Conservation (phyloP, 2,888 invertebrate species). For the Drosophila anomalata region DNA sequence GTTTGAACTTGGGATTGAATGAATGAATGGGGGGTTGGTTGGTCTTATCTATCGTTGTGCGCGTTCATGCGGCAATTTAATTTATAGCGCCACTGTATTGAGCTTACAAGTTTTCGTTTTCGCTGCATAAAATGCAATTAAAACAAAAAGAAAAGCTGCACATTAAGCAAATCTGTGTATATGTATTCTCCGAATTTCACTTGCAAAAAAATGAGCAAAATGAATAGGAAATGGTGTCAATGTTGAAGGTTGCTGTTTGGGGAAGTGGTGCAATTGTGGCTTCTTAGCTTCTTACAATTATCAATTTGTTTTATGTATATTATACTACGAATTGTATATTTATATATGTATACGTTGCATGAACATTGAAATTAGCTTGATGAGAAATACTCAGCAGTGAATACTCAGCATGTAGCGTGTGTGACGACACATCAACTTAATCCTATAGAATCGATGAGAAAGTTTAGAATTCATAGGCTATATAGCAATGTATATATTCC, state of each 20-base stretch:
- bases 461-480: constrained; percentile 36
- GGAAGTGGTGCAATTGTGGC: constrained; percentile 13
- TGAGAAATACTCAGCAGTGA: constrained; percentile 29
- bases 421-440: constrained; percentile 8
- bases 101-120: constrained; percentile 35
- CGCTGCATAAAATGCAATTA: constrained; percentile 36
- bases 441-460: constrained; percentile 25
- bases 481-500: constrained; percentile 15
- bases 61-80: constrained; percentile 8
- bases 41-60: constrained; percentile 14
- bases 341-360: constrained; percentile 47
- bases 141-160: constrained; percentile 46
- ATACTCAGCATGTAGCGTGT: constrained; percentile 8
- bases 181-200: constrained; percentile 10
- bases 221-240: constrained; percentile 64
- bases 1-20: constrained; percentile 41
- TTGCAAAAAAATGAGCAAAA: constrained; percentile 36
- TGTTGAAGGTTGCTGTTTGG: constrained; percentile 45
- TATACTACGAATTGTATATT: constrained; percentile 63
- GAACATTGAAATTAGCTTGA: constrained; percentile 58
- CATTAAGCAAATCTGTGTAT: constrained; percentile 31
- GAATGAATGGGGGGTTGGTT: not conserved
- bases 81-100: constrained; percentile 36
- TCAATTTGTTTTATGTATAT: constrained; percentile 52
- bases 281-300: constrained; percentile 68